phyloP scores from a whole-genome alignment of 2,113 vertebrate species.

The Tyto alba region DNA sequence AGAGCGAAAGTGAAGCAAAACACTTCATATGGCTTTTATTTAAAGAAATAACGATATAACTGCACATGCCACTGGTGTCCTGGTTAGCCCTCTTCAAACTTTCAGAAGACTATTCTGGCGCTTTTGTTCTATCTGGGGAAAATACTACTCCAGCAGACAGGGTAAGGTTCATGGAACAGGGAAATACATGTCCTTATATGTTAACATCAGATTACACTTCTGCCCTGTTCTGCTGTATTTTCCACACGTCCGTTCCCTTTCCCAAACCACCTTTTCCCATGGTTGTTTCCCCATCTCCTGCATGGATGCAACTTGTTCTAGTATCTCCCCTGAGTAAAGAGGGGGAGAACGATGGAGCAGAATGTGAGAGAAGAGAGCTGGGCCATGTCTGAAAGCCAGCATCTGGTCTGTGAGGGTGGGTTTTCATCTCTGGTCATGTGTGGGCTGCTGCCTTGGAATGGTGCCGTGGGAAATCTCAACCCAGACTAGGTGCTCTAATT shows the following conservation, averaged over 20 bases:
- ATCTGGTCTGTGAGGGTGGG: neutral
- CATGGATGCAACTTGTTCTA: neutral
- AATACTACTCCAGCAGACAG: neutral
- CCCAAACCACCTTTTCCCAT: neutral
- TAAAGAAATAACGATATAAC: neutral
- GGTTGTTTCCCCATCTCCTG: neutral
- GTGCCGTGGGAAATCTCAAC: neutral
- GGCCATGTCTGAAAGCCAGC: neutral
- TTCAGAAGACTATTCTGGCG: neutral
- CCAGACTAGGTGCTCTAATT: neutral
- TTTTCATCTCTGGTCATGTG: neutral
- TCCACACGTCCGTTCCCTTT: neutral
- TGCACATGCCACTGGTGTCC: neutral
- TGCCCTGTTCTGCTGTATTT: neutral
- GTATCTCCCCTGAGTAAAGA: neutral
- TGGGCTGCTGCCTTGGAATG: neutral
- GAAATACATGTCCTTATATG: neutral
- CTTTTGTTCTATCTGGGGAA: neutral
- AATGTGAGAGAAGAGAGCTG: neutral
- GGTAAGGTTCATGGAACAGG: neutral
- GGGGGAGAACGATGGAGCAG: neutral
- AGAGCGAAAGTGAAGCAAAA: neutral
- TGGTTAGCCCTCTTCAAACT: neutral
- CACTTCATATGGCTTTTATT: neutral
- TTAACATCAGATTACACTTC: neutral